Evolutionary conservation across 2,888 invertebrate species (phyloP).

Genomic region (Diplazon laetatorius): DNA sequence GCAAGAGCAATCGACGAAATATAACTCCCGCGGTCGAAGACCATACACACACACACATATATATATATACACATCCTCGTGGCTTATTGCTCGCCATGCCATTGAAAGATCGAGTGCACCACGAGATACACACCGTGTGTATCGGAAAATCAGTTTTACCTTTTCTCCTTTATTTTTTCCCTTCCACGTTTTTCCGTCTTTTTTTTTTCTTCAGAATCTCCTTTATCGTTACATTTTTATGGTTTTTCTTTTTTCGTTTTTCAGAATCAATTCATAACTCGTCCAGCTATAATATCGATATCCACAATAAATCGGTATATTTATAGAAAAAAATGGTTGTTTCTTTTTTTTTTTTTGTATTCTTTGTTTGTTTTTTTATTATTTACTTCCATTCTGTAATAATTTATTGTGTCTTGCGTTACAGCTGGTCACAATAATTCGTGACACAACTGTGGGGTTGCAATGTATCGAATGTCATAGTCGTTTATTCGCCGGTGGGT

Average conservation of each 20-base stretch:
- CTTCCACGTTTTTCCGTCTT: not conserved
- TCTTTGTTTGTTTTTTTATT: not conserved
- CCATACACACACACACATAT: slow-evolving; percentile 9
- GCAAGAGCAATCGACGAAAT: slow-evolving; percentile 59
- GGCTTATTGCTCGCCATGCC: slow-evolving; percentile 30
- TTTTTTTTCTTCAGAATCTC: too few species aligned
- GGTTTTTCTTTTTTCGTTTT: not conserved
- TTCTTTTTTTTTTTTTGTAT: not conserved
- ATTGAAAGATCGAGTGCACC: slow-evolving; percentile 54
- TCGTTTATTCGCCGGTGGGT: slow-evolving; percentile 7
- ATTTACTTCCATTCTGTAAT: slow-evolving; percentile 19
- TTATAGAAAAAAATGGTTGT: slow-evolving; percentile 33
- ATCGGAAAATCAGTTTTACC: slow-evolving; percentile 51
- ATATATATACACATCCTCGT: slow-evolving; percentile 4
- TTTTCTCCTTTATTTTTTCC: not conserved
- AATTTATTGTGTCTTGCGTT: slow-evolving; percentile 13
- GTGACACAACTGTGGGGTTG: not conserved
- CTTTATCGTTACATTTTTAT: too few species aligned
- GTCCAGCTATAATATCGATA: slow-evolving; percentile 43
- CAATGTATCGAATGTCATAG: not conserved
- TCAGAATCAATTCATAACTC: slow-evolving; percentile 25
- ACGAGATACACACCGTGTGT: slow-evolving; percentile 52
- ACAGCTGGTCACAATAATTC: not conserved
- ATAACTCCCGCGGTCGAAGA: slow-evolving; percentile 55
- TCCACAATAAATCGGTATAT: slow-evolving; percentile 47